A percentile compares a stretch with the other conserved stretches of the same genome.
These are phyloP conservation scores for Lepisosteus oculatus DNA, from an alignment of 2,113 vertebrate species.

Conservation along the genomic window DNA sequence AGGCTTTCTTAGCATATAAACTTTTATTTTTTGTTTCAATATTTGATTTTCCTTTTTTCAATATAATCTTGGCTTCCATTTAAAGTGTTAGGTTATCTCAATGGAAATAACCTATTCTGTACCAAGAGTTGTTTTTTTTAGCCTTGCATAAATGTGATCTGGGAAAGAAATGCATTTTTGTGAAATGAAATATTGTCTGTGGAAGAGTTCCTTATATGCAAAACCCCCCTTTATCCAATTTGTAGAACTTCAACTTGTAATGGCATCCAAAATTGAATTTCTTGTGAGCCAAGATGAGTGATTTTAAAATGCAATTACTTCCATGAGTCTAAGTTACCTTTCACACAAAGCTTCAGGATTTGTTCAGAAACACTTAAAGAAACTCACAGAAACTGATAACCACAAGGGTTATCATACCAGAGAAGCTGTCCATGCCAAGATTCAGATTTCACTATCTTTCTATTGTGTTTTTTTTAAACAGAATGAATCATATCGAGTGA, in stretches of 20 bases:
- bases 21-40: no score
- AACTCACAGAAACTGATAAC: constrained; percentile 2
- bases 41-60: no score
- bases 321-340: neutral
- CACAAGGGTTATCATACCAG: neutral
- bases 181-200: neutral
- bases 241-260: constrained; percentile 3
- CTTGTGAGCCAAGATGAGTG: neutral
- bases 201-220: neutral
- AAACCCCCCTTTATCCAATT: neutral
- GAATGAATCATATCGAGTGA: no score
- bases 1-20: no score
- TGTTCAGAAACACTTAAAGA: no score
- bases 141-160: neutral
- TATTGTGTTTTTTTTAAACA: no score
- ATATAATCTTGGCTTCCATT: no score
- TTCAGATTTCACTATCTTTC: no score
- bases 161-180: neutral
- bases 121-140: neutral
- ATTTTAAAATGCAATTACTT: neutral
- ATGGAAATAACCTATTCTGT: no score
- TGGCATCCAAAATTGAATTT: neutral
- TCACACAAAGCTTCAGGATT: neutral
- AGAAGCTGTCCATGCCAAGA: no score
- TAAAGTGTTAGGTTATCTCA: no score